phyloP scores from a whole-genome alignment of 2,797 vertebrate species.

The Typhlichthys eigenmanni region DNA sequence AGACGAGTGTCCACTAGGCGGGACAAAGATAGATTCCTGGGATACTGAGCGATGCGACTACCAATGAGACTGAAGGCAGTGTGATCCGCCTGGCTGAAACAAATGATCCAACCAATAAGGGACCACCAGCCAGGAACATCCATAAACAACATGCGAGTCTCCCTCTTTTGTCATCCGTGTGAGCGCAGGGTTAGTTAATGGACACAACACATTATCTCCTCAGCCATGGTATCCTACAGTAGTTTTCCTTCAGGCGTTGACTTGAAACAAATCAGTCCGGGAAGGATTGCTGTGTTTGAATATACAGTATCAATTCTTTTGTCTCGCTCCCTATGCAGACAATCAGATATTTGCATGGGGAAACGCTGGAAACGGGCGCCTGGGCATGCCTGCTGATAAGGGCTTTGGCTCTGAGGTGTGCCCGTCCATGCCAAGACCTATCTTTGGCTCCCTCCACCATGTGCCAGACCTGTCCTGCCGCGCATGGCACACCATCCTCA shows the following conservation, averaged over 20 bases:
- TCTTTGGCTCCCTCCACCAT: constrained; percentile 95
- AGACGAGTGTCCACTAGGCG: too few species aligned
- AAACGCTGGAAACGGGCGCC: constrained; percentile 94
- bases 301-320: not conserved
- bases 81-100: too few species aligned
- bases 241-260: too few species aligned
- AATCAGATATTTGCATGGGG: constrained; percentile 99
- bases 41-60: too few species aligned
- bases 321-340: constrained; percentile 72
- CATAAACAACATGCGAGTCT: too few species aligned
- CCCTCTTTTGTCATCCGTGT: not conserved
- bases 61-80: too few species aligned
- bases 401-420: constrained; percentile 95
- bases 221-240: too few species aligned
- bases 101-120: too few species aligned
- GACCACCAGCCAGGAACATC: too few species aligned
- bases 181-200: not conserved
- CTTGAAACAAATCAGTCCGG: too few species aligned
- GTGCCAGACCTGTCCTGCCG: constrained; percentile 94
- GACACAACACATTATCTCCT: not conserved
- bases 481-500: constrained; percentile 97
- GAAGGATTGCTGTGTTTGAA: not conserved
- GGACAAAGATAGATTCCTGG: too few species aligned
- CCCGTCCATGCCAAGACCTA: constrained; percentile 94
- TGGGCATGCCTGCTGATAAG: constrained; percentile 94